Evolutionary conservation across 64 coral and sea anemone species (phyloP), one percentile per base, ranked within the genome.

Genomic region (Stichodactyla helianthus): DNA sequence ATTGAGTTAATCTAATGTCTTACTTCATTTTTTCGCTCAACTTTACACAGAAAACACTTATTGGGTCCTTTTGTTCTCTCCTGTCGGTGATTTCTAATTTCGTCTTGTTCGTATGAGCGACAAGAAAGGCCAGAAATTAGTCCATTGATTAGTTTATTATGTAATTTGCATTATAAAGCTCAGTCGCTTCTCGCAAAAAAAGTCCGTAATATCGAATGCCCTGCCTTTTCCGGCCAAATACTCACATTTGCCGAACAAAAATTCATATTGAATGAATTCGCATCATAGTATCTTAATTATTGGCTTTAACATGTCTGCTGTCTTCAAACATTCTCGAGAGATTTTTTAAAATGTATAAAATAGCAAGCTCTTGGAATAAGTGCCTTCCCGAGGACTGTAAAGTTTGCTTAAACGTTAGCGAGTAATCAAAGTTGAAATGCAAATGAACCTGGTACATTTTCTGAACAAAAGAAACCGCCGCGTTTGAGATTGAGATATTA

Each of bases 91-190:
- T 77, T 86, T 82, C 91, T 90, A 67, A 93, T 97, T 93, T 93
- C 84, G 88, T 82, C 80, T 92, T 89, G 91, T 89, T 89, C 82
- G 88, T 87, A 82, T 86, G 89, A 92, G 88, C 91, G 91, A 93
- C 90, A 92, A 92, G 85, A 92, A 92, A 92, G 86, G 84, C 85
- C 83, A 97, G 87, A 97, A 93, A 90, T 97, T 93, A 93, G 81
- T 82, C 79, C 57, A 59, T 89, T 93, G 88, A 97, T 97, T 93
- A 97, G 91, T 93, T 97, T 93, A 97, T 97, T 97, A 86, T 71
- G 81, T 93, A 79, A 97, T 97, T 97, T 97, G 94, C 94, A 97
- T 97, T 85, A 97, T 86, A 97, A 97, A 97, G 94, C 87, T 18
- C 68, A 89, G 88, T 87, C 85, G 91, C 94, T 84, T 88, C 78